Percentiles rank a stretch among this genome's conserved stretches.
phyloP scores from a whole-genome alignment of 1,140 invertebrate species.

The Nylanderia fulva region DNA sequence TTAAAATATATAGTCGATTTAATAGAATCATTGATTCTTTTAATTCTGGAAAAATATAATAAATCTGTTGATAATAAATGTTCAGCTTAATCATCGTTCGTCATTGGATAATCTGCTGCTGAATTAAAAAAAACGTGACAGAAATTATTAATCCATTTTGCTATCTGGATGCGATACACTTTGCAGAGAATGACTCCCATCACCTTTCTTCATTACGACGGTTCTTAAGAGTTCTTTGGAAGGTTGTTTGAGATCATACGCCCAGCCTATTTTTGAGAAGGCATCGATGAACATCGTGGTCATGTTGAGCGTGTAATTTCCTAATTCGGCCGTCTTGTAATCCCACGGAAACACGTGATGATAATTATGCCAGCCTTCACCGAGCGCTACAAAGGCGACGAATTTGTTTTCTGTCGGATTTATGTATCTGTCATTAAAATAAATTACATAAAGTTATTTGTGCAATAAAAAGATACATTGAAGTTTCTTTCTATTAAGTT shows the following conservation, averaged over 20 bases:
- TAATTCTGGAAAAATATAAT: too few relatives aligned
- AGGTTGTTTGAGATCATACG: slow-evolving; percentile 91
- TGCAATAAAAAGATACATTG: neutral
- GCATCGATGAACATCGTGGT: slow-evolving; percentile 90
- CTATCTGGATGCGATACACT: neutral
- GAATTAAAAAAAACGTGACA: neutral
- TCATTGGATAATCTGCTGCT: neutral
- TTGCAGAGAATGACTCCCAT: slow-evolving; percentile 67
- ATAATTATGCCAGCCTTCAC: slow-evolving; percentile 94
- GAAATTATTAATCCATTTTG: neutral
- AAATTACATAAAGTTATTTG: neutral
- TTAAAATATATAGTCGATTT: too few relatives aligned
- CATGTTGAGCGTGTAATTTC: slow-evolving; percentile 84
- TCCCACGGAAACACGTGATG: slow-evolving; percentile 95
- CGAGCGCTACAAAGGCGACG: slow-evolving; percentile 77
- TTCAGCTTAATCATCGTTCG: neutral
- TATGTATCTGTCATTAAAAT: slow-evolving; percentile 86
- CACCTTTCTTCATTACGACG: slow-evolving; percentile 86
- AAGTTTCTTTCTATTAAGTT: neutral
- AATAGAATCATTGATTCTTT: too few relatives aligned
- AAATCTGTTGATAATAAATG: too few relatives aligned
- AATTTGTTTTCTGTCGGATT: slow-evolving; percentile 87
- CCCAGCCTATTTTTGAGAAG: slow-evolving; percentile 91
- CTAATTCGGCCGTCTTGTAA: slow-evolving; percentile 91
- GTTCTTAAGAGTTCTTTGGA: slow-evolving; percentile 86